A percentile compares a stretch with the other conserved stretches of the same genome.
Conservation (phyloP, 2,888 invertebrate species). For the Tanytarsus gracilentus region DNA sequence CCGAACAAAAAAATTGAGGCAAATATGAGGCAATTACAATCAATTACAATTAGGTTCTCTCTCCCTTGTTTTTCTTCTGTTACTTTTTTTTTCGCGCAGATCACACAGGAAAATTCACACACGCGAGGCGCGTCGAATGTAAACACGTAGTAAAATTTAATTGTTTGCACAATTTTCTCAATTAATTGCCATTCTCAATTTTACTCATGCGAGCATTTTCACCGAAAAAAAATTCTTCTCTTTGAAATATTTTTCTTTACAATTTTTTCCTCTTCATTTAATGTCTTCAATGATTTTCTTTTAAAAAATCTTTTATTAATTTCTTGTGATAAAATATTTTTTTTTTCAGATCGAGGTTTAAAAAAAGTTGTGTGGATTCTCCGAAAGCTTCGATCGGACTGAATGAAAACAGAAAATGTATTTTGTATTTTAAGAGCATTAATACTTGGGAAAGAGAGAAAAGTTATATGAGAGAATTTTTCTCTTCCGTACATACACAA, state of each 20-base stretch:
- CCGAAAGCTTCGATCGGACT: neutral
- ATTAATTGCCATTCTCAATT: neutral
- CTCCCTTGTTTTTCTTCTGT: neutral
- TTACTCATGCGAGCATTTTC: too few relatives aligned
- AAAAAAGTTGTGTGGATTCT: neutral
- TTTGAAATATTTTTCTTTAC: neutral
- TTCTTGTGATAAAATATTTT: too few relatives aligned
- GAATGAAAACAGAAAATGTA: constrained; percentile 12
- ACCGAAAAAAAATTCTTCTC: neutral
- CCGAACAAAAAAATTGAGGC: too few relatives aligned
- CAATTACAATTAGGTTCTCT: neutral
- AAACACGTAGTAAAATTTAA: constrained; percentile 26
- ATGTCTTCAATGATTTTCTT: too few relatives aligned
- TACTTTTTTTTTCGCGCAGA: neutral
- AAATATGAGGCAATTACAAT: constrained; percentile 6
- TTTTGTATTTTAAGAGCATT: constrained; percentile 14
- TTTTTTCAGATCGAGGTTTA: too few relatives aligned
- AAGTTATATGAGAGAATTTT: neutral
- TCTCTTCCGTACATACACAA: neutral
- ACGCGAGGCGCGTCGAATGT: constrained; percentile 2
- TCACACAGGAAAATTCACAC: neutral
- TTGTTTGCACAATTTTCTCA: constrained; percentile 23
- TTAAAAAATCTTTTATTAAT: too few relatives aligned
- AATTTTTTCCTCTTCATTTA: neutral
- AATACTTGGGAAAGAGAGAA: neutral